These are phyloP conservation scores for Unio delphinus DNA, from an alignment of 2,888 invertebrate genomes.

Conservation along the genomic window DNA sequence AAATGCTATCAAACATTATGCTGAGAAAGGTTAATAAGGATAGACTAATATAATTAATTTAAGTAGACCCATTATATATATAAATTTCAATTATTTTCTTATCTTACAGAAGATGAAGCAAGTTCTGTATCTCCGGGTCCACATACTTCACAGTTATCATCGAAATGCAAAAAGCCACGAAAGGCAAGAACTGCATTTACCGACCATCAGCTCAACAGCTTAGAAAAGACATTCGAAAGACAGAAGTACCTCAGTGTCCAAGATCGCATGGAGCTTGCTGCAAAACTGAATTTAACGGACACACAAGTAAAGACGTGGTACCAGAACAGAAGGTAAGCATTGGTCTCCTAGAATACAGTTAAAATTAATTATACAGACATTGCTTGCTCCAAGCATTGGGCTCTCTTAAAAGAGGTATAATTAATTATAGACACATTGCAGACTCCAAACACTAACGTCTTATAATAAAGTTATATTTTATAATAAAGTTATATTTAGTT, in stretches of 20 bases:
- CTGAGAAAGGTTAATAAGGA: too few relatives aligned
- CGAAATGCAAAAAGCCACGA: slow-evolving; percentile 86
- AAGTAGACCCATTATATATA: too few relatives aligned
- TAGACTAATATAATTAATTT: too few relatives aligned
- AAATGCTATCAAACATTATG: too few relatives aligned
- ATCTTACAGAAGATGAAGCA: too few relatives aligned
- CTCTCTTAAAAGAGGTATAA: neutral
- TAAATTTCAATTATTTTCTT: too few relatives aligned
- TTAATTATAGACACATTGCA: neutral
- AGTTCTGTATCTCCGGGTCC: too few relatives aligned
- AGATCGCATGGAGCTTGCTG: slow-evolving; percentile 98
- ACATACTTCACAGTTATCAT: slow-evolving; percentile 1
- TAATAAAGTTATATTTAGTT: neutral
- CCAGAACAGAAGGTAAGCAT: slow-evolving; percentile 89
- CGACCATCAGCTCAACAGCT: slow-evolving; percentile 91
- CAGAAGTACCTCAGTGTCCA: slow-evolving; percentile 87
- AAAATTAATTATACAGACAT: neutral
- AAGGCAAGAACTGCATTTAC: slow-evolving; percentile 99
- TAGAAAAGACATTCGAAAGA: slow-evolving; percentile 96
- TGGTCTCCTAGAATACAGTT: neutral
- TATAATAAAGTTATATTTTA: neutral
- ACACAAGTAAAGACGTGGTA: slow-evolving; percentile 99
- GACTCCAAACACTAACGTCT: neutral
- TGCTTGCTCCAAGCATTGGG: neutral
- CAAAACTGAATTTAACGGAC: slow-evolving; percentile 93